A percentile compares a stretch with the other conserved stretches of the same genome.
Conservation (phyloP, 2,888 invertebrate genomes). For the Chrysodeixis includens region DNA sequence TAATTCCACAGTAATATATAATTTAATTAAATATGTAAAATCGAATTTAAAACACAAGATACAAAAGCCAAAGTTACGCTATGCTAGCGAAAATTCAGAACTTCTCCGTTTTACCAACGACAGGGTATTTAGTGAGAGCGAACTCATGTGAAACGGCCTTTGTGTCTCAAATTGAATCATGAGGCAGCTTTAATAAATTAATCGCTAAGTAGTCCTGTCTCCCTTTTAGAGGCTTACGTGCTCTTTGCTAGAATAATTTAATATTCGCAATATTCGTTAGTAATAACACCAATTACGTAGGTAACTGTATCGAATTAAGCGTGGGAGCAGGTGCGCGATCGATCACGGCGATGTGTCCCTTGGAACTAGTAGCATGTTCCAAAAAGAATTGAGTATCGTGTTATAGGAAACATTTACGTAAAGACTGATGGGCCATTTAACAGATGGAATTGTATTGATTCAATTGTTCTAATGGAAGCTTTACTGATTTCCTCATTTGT, state of each 20-base stretch:
- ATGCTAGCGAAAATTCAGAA: slow-evolving; percentile 17
- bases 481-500: neutral
- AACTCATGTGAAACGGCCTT: slow-evolving; percentile 64
- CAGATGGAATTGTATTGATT: slow-evolving; percentile 36
- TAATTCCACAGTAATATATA: too few relatives aligned
- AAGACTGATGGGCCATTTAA: slow-evolving; percentile 53
- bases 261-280: slow-evolving; percentile 70
- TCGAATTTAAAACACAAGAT: neutral
- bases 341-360: slow-evolving; percentile 64
- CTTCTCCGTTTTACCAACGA: slow-evolving; percentile 15
- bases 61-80: slow-evolving; percentile 24
- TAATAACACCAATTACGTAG: slow-evolving; percentile 65
- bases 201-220: slow-evolving; percentile 75
- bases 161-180: slow-evolving; percentile 79
- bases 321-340: slow-evolving; percentile 65
- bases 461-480: neutral
- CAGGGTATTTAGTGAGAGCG: slow-evolving; percentile 37
- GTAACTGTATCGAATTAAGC: slow-evolving; percentile 66
- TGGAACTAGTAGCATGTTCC: slow-evolving; percentile 54
- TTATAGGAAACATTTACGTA: slow-evolving; percentile 28
- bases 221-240: slow-evolving; percentile 67
- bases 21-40: neutral
- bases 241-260: slow-evolving; percentile 73
- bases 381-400: slow-evolving; percentile 52
- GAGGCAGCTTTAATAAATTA: slow-evolving; percentile 76